Conservation (phyloP, 2,797 vertebrate species). For the Catharus ustulatus region DNA sequence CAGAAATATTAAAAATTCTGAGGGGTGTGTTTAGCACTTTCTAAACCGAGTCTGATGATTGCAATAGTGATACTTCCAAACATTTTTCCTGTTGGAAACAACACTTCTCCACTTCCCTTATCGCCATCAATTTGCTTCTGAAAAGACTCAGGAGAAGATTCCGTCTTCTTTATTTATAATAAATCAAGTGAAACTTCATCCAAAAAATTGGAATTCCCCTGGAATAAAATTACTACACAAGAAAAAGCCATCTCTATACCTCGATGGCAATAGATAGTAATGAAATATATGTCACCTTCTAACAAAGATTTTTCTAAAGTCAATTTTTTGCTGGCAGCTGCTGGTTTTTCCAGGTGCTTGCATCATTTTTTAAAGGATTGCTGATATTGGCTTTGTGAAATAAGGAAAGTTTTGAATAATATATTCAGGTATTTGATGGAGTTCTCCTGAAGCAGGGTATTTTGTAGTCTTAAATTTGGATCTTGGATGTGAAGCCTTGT, state of each 20-base stretch:
- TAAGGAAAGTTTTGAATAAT: constrained; percentile 34
- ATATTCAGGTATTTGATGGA: constrained; percentile 27
- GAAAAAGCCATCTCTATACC: constrained; percentile 39
- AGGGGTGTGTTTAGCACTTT: neutral
- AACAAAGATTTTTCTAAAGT: constrained; percentile 67
- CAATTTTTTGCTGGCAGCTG: constrained; percentile 40
- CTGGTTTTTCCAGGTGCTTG: neutral
- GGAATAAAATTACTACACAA: constrained; percentile 58
- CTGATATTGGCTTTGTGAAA: constrained; percentile 45
- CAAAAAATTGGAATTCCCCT: constrained; percentile 60
- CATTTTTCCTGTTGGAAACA: constrained; percentile 3
- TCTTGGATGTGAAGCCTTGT: neutral
- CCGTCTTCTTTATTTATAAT: constrained; percentile 7
- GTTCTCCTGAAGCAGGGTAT: neutral
- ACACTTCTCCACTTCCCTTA: neutral
- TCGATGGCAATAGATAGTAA: constrained; percentile 52
- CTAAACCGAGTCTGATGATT: neutral
- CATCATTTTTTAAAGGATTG: constrained; percentile 54
- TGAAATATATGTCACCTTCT: constrained; percentile 61
- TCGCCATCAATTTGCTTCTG: constrained; percentile 4
- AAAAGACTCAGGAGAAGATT: constrained; percentile 20
- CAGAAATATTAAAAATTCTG: neutral
- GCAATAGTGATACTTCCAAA: neutral
- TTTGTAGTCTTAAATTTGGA: constrained; percentile 24
- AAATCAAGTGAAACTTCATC: constrained; percentile 52